Evolutionary conservation across 1,140 invertebrate species (phyloP).

Genomic region (Wiebesia pumilae): DNA sequence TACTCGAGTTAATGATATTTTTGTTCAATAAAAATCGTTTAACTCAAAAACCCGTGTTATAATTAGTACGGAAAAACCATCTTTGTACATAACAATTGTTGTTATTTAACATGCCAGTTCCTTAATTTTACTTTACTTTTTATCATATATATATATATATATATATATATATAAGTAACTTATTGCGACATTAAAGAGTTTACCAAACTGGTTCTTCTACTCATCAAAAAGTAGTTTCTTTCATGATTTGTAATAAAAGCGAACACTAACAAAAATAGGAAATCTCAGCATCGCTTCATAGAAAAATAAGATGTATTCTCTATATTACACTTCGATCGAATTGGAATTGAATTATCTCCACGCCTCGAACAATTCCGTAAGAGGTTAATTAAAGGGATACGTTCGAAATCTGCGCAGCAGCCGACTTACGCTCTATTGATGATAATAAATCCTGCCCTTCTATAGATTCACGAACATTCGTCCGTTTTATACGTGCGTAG

Average conservation of each 20-base stretch:
- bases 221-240: background rate
- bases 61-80: too few relatives aligned
- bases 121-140: too few relatives aligned
- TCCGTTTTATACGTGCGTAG: constrained; percentile 18
- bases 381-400: constrained; percentile 64
- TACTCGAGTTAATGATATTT: too few relatives aligned
- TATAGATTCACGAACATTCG: constrained; percentile 29
- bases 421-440: constrained; percentile 55
- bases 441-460: constrained; percentile 58
- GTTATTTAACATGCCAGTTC: too few relatives aligned
- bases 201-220: too few relatives aligned
- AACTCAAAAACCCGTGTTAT: too few relatives aligned
- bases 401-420: constrained; percentile 45
- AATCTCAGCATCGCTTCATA: background rate
- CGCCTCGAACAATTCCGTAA: constrained; percentile 55
- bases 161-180: too few relatives aligned
- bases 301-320: background rate
- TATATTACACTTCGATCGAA: constrained; percentile 49
- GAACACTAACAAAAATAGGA: constrained; percentile 25
- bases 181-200: too few relatives aligned
- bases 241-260: background rate
- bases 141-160: too few relatives aligned
- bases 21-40: too few relatives aligned
- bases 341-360: constrained; percentile 59
- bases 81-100: too few relatives aligned